Evolutionary conservation across 2,888 invertebrate species (phyloP).

Genomic region (Hololepta plana): DNA sequence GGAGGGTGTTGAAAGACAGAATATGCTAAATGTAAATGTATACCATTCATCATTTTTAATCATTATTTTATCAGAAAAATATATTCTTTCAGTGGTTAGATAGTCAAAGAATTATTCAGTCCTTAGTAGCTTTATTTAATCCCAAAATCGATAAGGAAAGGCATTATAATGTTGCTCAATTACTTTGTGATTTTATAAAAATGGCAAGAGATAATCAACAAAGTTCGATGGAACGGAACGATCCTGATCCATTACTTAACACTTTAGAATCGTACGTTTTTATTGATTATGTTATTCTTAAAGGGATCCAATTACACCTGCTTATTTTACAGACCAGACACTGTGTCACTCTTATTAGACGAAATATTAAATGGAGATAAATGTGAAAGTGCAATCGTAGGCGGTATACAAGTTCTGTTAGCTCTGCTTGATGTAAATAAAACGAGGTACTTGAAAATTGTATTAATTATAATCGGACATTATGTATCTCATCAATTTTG

Average conservation of each 20-base stretch:
- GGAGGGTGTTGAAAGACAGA: conserved; percentile 50
- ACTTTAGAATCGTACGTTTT: conserved; percentile 52
- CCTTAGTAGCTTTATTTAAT: conserved; percentile 47
- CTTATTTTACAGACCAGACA: conserved; percentile 27
- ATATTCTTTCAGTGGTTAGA: conserved; percentile 59
- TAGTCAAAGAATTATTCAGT: conserved; percentile 71
- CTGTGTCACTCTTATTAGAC: conserved; percentile 49
- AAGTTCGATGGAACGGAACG: conserved; percentile 37
- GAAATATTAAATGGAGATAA: conserved; percentile 53
- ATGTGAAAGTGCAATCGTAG: conserved; percentile 53
- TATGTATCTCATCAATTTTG: conserved; percentile 2
- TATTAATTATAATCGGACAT: conserved; percentile 1
- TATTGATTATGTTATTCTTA: conserved; percentile 1
- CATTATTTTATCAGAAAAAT: conserved; percentile 4
- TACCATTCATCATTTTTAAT: conserved; percentile 4
- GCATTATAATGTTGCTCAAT: conserved; percentile 73
- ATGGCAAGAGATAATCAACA: conserved; percentile 40
- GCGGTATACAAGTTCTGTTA: conserved; percentile 64
- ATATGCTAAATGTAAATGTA: conserved; percentile 45
- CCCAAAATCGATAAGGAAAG: conserved; percentile 51
- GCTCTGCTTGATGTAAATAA: conserved; percentile 41
- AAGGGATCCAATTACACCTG: not conserved
- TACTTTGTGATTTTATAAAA: conserved; percentile 71
- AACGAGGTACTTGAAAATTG: conserved; percentile 22
- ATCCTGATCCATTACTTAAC: conserved; percentile 53